Evolutionary conservation across 2,888 invertebrate species (phyloP).

Genomic region (Eledone cirrhosa): DNA sequence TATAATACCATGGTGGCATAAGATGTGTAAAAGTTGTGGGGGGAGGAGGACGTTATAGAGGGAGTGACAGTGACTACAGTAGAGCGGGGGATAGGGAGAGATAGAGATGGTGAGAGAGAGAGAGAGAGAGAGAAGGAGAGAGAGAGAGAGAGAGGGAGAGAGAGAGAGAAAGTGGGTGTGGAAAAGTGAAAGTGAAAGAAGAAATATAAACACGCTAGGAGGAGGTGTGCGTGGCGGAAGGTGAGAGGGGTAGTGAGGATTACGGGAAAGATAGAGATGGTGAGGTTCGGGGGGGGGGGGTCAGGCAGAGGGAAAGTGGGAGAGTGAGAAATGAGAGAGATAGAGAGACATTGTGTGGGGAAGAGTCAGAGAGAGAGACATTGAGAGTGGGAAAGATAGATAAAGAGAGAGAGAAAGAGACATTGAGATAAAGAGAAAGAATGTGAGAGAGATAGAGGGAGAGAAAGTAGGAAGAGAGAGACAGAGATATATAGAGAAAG

Average conservation of each 20-base stretch:
- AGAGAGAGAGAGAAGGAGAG: background rate
- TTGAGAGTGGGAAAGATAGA: no score
- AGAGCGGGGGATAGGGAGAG: background rate
- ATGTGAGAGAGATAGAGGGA: background rate
- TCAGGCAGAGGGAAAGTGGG: background rate
- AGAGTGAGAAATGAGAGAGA: background rate
- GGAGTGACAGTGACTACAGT: background rate
- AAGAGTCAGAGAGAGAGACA: no score
- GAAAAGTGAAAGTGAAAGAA: background rate
- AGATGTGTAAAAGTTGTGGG: background rate
- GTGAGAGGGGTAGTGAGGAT: no score
- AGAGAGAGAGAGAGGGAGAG: background rate
- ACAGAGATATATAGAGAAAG: background rate
- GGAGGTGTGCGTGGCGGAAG: no score
- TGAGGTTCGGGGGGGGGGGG: background rate
- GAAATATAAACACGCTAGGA: no score
- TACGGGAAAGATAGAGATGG: background rate
- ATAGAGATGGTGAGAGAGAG: background rate
- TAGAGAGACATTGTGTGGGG: no score
- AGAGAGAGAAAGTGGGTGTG: background rate
- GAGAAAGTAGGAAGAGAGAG: background rate
- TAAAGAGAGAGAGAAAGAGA: no score
- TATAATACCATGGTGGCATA: no score
- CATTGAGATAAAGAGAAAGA: no score
- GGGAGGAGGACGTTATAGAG: background rate